phyloP scores from a whole-genome alignment of 2,888 invertebrate genomes.

The Proisotoma minuta region DNA sequence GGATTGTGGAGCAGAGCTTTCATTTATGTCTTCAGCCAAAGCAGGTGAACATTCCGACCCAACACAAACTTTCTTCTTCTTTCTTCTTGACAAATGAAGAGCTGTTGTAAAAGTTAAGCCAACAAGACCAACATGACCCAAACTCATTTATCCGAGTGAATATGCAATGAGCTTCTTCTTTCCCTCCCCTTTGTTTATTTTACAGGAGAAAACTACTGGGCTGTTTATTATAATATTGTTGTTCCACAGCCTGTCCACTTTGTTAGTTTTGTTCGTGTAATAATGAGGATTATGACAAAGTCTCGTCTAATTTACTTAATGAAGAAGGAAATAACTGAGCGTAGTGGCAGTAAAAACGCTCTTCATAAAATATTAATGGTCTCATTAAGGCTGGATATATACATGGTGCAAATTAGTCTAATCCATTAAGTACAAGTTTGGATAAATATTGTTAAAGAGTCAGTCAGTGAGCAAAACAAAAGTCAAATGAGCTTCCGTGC shows the following conservation, averaged over 20 bases:
- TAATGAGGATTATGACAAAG: constrained; percentile 8
- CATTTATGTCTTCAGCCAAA: constrained; percentile 7
- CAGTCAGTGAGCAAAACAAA: background rate
- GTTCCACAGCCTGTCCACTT: background rate
- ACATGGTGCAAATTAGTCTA: constrained; percentile 44
- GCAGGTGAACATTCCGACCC: background rate
- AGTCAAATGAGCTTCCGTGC: too few relatives aligned
- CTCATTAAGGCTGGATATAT: constrained; percentile 44
- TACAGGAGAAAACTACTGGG: too few relatives aligned
- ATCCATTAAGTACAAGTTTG: constrained; percentile 41
- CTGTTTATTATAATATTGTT: background rate
- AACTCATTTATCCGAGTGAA: constrained; percentile 11
- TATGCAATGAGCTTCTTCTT: constrained; percentile 5
- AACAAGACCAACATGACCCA: constrained; percentile 14
- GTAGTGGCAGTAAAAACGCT: constrained; percentile 12
- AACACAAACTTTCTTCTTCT: constrained; percentile 7
- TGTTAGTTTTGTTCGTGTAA: background rate
- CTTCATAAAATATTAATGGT: constrained; percentile 45
- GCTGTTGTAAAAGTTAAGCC: constrained; percentile 6
- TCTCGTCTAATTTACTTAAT: constrained; percentile 13
- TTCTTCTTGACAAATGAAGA: constrained; percentile 18
- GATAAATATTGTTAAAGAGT: constrained; percentile 12
- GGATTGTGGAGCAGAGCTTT: constrained; percentile 12
- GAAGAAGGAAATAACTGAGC: constrained; percentile 8
- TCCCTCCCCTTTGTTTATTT: too few relatives aligned